Conservation (phyloP, 1,140 invertebrate genomes). For the Drosophila murphyi region DNA sequence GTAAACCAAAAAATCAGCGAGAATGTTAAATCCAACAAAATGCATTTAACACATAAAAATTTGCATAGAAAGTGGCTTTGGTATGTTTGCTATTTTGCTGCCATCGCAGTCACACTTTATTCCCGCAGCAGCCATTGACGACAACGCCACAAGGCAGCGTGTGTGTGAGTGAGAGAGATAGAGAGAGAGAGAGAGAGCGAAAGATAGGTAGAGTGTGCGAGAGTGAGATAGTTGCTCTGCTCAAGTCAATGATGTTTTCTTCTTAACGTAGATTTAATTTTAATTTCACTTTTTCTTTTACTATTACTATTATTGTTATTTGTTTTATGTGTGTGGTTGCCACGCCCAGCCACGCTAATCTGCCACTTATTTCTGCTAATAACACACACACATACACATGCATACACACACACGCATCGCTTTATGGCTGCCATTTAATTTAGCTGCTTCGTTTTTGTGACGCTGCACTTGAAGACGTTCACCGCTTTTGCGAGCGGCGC, state of each 20-base stretch:
- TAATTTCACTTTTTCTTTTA: slow-evolving; percentile 44
- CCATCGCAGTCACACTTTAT: slow-evolving; percentile 24
- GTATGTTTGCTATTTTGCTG: slow-evolving; percentile 59
- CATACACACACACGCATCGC: neutral
- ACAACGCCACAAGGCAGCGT: neutral
- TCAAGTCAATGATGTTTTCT: slow-evolving; percentile 21
- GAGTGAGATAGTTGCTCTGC: slow-evolving; percentile 8
- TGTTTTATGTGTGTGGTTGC: slow-evolving; percentile 15
- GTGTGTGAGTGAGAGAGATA: neutral
- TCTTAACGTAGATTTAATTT: slow-evolving; percentile 46
- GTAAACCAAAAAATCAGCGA: slow-evolving; percentile 83
- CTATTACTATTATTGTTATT: slow-evolving; percentile 50
- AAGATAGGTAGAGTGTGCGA: neutral
- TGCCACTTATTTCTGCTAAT: slow-evolving; percentile 37
- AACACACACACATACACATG: slow-evolving; percentile 23
- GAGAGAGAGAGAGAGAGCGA: neutral
- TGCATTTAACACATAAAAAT: slow-evolving; percentile 84
- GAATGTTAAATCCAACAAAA: slow-evolving; percentile 84
- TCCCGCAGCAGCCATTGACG: slow-evolving; percentile 18
- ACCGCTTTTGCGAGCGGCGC: slow-evolving; percentile 32
- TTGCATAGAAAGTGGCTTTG: slow-evolving; percentile 83
- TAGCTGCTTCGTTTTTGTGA: neutral
- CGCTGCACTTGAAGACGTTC: slow-evolving; percentile 25
- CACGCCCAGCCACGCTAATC: slow-evolving; percentile 19
- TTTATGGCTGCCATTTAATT: slow-evolving; percentile 10